Evolutionary conservation across 2,113 vertebrate genomes (phyloP).

Genomic region (Otolemur garnettii): DNA sequence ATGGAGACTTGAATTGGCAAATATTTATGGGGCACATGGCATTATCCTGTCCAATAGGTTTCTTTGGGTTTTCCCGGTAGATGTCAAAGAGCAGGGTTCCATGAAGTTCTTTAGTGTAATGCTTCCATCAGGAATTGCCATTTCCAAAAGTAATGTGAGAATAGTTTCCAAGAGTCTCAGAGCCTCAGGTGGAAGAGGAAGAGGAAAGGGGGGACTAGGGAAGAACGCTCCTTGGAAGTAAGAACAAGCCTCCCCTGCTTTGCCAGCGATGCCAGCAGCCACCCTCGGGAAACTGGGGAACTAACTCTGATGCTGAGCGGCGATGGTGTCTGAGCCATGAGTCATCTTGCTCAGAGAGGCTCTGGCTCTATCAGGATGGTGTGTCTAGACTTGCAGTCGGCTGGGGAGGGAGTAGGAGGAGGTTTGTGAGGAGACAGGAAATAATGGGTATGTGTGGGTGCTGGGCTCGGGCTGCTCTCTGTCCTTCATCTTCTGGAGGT

Average conservation of each 20-base stretch:
- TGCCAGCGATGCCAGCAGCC: background rate
- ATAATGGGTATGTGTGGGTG: background rate
- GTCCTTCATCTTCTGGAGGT: background rate
- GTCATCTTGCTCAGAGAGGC: background rate
- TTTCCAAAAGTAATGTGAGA: background rate
- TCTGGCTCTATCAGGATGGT: conserved; percentile 17
- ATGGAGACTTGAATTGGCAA: too few species aligned
- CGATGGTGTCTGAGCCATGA: conserved; percentile 40
- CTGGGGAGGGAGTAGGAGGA: background rate
- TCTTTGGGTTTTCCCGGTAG: background rate
- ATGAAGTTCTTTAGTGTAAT: background rate
- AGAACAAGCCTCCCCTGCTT: background rate
- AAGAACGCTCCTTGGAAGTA: background rate
- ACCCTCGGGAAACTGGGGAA: background rate
- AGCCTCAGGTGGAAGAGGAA: background rate
- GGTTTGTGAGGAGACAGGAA: conserved; percentile 40
- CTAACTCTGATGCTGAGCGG: background rate
- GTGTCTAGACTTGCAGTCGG: conserved; percentile 69
- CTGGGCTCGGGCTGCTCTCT: conserved; percentile 33
- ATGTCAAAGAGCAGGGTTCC: background rate
- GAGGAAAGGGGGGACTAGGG: background rate
- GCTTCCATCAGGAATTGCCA: background rate
- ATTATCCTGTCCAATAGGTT: rapidly evolving
- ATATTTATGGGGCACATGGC: background rate
- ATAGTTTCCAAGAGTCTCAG: background rate